Base-by-base conservation (phyloP, 2,797 vertebrate species). In the Tolypeutes matacus region DNA sequence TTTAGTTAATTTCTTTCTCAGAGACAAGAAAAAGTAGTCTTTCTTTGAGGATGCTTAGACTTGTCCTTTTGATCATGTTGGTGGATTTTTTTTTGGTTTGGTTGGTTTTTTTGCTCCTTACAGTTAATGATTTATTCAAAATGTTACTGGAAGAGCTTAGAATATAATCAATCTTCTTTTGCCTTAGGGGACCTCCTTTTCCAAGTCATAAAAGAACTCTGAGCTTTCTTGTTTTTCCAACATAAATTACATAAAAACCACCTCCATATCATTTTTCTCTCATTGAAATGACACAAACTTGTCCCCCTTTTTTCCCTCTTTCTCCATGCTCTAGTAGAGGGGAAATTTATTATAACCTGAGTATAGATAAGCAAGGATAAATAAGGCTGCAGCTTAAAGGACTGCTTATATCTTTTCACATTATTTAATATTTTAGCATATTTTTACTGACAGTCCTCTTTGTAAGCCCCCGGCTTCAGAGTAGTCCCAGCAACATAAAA, bases 41-140 rank as follows among this genome's bases (percentile, higher is more conserved):
- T 92, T 94, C 39, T 78, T n/a, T 78, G 39, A 92, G 73, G 25
- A 94, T 64, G 76, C 84, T 86, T 90, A 94, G 27, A 87, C 60
- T 88, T 96, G 56, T 78, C 42, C 78, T 85, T 96, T 95, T 93
- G 23, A 94, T 89, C 64, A 91, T 34, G 25, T 58, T 67, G 31
- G 67, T 93, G 34, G 42, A 1, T 23, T 72, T 34, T 73, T n/a
- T 69, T 4, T 65, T 17, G 20, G 67, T 92, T 72, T 94, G 60
- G 88, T 62, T 86, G 12, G 12, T 60, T 86, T 88, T 88, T n/a
- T 86, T 92, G 49, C 58, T 95, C 81, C 85, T 96, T 82, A 88
- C 67, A 96, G 84, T 95, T 97, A 97, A 97, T 97, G 91, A 96
- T 97, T 97, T 97, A 96, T 94, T 95, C 64, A 95, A 97, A 95